Evolutionary conservation across 2,888 invertebrate genomes (phyloP).

Genomic region (Ceriagrion tenellum): DNA sequence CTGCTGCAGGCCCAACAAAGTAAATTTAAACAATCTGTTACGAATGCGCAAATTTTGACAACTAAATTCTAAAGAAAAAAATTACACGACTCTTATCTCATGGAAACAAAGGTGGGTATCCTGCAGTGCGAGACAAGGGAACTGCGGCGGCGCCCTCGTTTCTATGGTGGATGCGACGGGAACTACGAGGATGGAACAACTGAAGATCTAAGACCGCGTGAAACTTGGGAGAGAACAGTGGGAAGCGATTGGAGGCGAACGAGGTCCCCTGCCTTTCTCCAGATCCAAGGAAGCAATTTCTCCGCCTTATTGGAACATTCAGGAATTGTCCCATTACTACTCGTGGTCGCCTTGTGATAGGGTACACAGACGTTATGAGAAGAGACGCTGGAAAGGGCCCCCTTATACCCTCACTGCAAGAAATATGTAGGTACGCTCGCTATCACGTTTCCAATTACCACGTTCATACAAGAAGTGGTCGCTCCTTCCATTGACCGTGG

Average conservation of each 20-base stretch:
- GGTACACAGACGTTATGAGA: neutral
- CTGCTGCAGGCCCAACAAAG: too few relatives aligned
- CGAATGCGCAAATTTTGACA: too few relatives aligned
- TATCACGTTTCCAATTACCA: neutral
- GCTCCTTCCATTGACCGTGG: neutral
- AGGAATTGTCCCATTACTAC: conserved; percentile 54
- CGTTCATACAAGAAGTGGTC: neutral
- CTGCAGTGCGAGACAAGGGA: neutral
- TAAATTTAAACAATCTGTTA: too few relatives aligned
- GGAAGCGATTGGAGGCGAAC: neutral
- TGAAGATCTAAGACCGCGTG: neutral
- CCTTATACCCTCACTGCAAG: neutral
- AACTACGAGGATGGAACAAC: neutral
- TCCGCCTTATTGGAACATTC: conserved; percentile 56
- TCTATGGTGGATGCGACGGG: neutral
- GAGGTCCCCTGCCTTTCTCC: neutral
- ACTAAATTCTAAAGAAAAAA: neutral
- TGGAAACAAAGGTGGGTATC: neutral
- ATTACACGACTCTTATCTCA: neutral
- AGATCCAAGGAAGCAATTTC: conserved; percentile 50
- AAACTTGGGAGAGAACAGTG: neutral
- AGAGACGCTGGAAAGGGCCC: neutral
- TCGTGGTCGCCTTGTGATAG: conserved; percentile 42
- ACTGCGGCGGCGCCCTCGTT: neutral
- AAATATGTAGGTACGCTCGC: neutral